Evolutionary conservation across 2,797 vertebrate species (phyloP), one percentile per base, ranked within the genome.

Genomic region (Sternotherus odoratus): DNA sequence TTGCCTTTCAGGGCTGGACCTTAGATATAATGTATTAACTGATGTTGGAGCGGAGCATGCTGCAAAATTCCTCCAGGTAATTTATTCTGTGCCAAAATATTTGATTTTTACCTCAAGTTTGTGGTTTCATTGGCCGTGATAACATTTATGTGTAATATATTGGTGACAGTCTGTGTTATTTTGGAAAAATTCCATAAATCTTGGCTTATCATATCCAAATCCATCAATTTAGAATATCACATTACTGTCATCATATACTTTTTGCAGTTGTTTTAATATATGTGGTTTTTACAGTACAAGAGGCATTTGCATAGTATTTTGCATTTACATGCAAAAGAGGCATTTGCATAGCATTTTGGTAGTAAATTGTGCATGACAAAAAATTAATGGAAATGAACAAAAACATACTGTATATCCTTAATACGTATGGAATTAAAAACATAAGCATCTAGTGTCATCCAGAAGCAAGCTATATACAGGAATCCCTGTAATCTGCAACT

Each of bases 11-110:
- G 99, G 98, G 95, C 97, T 99, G 87, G 98, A 99, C 92, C 83
- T 99, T 56, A 95, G 98, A 28, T 99, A 98, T 82, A 99, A 99
- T 51, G 57, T 96, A 85, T 83, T 99, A 81, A 97, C 97, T 16
- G 98, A 99, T 92, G 91, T 93, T 77, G 99, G 99, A 13, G 98
- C 97, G 1, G 83, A 74, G 80, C 97, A 98, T 51, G 50, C 99
- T 8, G 97, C 98, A 56, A 89, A 95, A 1, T 98, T 99, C 33
- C 95, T 99, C 51, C 96, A 99, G 99, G 99, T 99, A 96, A 79
- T 69, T 87, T 63, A 56, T 51, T 54, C 15, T 13, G 8, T 33
- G 75, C 77, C 86, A 90, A 78, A 87, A 54, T n/a, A 13, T 86
- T 93, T 88, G 24, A 60, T 46, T 66, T 94, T 87, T 91, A 50